Conservation (phyloP, 2,113 vertebrate genomes). For the Solea senegalensis region DNA sequence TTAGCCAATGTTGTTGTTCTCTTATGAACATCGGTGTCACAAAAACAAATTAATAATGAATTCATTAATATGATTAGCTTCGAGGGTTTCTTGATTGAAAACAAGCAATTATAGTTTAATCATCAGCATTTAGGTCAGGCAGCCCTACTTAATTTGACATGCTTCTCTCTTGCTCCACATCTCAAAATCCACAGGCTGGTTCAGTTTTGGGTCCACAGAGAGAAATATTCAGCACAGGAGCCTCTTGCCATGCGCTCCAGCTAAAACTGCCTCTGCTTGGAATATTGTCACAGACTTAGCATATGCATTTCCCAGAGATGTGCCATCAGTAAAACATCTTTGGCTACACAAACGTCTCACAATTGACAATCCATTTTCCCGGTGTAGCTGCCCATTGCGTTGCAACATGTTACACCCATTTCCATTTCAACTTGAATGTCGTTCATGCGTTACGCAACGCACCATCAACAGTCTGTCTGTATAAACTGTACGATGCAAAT, state of each 20-base stretch:
- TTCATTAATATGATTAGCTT: background rate
- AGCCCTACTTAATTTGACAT: background rate
- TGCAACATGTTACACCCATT: background rate
- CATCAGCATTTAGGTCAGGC: background rate
- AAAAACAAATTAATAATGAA: background rate
- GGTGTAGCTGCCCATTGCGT: no score
- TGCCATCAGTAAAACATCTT: background rate
- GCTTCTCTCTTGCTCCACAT: conserved; percentile 1
- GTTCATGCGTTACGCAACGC: background rate
- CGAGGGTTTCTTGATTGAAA: background rate
- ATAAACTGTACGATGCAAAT: background rate
- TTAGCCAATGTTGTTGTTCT: no score
- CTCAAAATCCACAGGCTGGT: background rate
- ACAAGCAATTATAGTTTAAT: background rate
- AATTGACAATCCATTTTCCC: no score
- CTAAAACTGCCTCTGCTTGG: background rate
- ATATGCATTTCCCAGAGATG: conserved; percentile 1
- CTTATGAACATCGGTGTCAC: no score
- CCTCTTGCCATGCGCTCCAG: background rate
- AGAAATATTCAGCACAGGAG: background rate
- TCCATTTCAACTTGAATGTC: background rate
- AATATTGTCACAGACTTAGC: background rate
- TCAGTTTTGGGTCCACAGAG: background rate
- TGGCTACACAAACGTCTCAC: conserved; percentile 5
- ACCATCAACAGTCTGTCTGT: background rate